Evolutionary conservation across 35 echinoderm and acorn worm genomes (phyloP).

Genomic region (Eucidaris tribuloides): DNA sequence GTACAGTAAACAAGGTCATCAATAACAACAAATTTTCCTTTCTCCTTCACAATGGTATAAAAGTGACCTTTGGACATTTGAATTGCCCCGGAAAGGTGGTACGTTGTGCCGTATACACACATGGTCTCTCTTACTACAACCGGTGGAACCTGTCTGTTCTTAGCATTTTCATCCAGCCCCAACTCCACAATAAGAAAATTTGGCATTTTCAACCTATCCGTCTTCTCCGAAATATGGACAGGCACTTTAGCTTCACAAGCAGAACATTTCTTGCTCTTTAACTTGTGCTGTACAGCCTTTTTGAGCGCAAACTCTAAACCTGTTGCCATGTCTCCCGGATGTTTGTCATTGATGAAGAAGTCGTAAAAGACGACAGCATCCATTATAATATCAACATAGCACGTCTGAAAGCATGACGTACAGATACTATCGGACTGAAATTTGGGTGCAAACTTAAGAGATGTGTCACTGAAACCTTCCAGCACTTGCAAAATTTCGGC

Average conservation of each 20-base stretch:
- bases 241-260: background rate
- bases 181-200: background rate
- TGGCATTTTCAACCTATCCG: background rate
- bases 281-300: background rate
- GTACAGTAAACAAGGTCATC: background rate
- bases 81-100: background rate
- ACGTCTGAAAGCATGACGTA: background rate
- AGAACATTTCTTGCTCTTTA: background rate
- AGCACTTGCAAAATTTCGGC: background rate
- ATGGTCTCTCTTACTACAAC: background rate
- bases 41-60: background rate
- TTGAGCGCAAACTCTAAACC: background rate
- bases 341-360: background rate
- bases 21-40: background rate
- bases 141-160: background rate
- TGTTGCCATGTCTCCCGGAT: background rate
- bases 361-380: background rate
- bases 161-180: background rate
- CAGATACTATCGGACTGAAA: background rate
- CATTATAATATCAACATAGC: background rate
- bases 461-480: background rate
- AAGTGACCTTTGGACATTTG: background rate
- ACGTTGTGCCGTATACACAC: background rate
- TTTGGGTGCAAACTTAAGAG: background rate
- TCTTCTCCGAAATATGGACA: background rate